These are phyloP conservation scores for Cephus pygmeus DNA, from an alignment of 2,888 invertebrate species.

Conservation along the genomic window DNA sequence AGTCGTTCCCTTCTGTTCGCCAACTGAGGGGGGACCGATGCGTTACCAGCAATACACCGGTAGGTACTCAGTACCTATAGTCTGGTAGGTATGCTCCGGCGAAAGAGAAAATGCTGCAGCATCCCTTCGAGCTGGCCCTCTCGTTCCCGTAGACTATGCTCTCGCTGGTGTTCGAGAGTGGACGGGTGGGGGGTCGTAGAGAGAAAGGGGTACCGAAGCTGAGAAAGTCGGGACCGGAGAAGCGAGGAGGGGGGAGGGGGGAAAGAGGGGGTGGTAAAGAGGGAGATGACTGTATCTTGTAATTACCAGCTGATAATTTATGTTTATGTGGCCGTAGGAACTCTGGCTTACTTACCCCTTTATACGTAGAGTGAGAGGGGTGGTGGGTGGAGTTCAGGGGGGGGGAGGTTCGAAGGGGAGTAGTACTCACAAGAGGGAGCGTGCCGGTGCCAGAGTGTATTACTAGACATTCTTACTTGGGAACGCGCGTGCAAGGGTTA, in stretches of 20 bases:
- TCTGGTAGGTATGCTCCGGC: neutral
- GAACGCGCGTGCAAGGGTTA: constrained; percentile 28
- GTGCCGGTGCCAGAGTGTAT: constrained; percentile 54
- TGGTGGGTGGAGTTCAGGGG: neutral
- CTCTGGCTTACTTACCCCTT: constrained; percentile 61
- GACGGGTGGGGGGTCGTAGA: constrained; percentile 27
- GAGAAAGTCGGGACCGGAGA: constrained; percentile 24
- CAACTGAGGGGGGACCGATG: constrained; percentile 23
- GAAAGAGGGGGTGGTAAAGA: constrained; percentile 23
- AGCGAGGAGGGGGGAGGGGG: constrained; percentile 19
- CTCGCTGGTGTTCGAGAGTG: neutral
- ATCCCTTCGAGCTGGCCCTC: neutral
- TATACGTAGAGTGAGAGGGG: constrained; percentile 30
- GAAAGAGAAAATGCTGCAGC: neutral
- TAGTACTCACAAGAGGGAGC: constrained; percentile 33
- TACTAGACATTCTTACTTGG: constrained; percentile 61
- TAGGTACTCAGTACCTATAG: neutral
- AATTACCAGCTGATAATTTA: constrained; percentile 67
- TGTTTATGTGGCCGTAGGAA: constrained; percentile 62
- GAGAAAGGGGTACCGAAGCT: constrained; percentile 37
- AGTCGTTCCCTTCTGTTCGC: constrained; percentile 50
- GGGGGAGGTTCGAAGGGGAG: neutral
- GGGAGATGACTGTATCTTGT: constrained; percentile 59
- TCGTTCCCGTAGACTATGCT: neutral
- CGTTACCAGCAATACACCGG: neutral